phyloP scores from a whole-genome alignment of 2,113 vertebrate genomes.

The Oceanodroma tethys region DNA sequence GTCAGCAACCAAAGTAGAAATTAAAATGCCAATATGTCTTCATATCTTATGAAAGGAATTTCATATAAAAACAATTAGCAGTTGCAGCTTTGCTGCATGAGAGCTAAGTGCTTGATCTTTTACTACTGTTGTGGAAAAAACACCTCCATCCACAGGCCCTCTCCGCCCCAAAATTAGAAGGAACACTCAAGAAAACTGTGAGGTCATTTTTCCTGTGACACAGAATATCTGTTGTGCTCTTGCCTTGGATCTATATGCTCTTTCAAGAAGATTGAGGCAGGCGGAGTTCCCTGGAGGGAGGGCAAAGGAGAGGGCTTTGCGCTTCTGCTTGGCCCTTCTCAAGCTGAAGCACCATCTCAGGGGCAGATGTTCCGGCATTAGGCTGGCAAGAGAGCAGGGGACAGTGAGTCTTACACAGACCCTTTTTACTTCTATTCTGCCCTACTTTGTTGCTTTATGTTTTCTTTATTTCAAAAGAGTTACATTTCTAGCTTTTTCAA shows the following conservation, averaged over 20 bases:
- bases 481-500: background rate
- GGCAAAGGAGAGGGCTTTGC: background rate
- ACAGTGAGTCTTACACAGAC: background rate
- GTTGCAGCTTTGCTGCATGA: background rate
- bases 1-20: background rate
- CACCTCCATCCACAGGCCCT: background rate
- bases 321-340: background rate
- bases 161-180: background rate
- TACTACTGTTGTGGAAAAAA: background rate
- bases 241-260: background rate
- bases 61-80: background rate
- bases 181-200: background rate
- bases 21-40: background rate
- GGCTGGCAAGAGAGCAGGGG: background rate
- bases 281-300: background rate
- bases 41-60: background rate
- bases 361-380: background rate
- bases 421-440: background rate
- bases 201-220: background rate
- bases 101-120: background rate
- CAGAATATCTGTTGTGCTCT: background rate
- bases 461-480: background rate
- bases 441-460: background rate
- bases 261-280: background rate
- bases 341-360: background rate